phyloP scores from a whole-genome alignment of 2,797 vertebrate genomes.

The Fringilla coelebs region DNA sequence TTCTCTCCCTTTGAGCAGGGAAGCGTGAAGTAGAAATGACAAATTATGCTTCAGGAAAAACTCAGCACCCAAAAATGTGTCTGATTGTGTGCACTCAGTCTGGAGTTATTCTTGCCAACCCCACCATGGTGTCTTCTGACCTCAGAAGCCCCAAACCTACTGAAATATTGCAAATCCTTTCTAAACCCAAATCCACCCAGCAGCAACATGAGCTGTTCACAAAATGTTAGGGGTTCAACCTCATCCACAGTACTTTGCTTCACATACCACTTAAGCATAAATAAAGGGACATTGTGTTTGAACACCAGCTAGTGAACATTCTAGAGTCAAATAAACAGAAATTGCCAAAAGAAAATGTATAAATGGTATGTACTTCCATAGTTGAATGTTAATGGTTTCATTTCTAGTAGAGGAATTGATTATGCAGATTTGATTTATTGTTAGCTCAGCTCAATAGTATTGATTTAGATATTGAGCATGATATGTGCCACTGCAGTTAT shows the following conservation, averaged over 20 bases:
- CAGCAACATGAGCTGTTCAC: background rate
- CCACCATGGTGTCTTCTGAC: background rate
- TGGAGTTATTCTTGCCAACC: background rate
- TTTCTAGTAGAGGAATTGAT: slow-evolving; percentile 30
- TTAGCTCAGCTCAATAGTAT: slow-evolving; percentile 1
- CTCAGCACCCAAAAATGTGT: background rate
- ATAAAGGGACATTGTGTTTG: background rate
- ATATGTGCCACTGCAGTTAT: background rate
- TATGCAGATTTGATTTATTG: background rate
- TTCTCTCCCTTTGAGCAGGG: background rate
- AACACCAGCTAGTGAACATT: background rate
- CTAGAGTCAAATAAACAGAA: background rate
- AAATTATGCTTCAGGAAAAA: background rate
- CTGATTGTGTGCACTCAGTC: background rate
- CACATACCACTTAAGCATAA: background rate
- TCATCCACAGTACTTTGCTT: background rate
- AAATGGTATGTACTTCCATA: background rate
- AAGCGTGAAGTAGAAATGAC: background rate
- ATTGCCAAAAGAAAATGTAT: background rate
- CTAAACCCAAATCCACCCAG: background rate
- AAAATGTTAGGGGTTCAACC: background rate
- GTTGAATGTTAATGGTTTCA: slow-evolving; percentile 40
- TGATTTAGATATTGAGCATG: slow-evolving; percentile 28
- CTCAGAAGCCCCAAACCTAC: background rate
- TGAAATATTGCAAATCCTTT: background rate